phyloP scores from a whole-genome alignment of 1,140 invertebrate species.

The Formica exsecta region DNA sequence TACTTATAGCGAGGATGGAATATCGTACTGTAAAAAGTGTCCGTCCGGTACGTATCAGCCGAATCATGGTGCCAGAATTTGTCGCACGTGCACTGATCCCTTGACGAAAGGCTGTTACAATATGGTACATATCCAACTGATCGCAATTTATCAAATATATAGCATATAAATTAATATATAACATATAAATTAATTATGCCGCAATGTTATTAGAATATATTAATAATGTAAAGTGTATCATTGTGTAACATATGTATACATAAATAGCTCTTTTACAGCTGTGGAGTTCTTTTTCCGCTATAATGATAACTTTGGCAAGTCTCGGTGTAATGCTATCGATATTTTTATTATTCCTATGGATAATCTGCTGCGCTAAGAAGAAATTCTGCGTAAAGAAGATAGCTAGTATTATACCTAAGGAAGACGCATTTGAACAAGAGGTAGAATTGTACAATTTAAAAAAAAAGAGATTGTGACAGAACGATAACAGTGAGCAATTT shows the following conservation, averaged over 20 bases:
- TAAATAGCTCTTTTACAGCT: slow-evolving; percentile 12
- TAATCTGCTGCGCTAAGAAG: slow-evolving; percentile 36
- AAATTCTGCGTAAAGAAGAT: slow-evolving; percentile 30
- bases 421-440: slow-evolving; percentile 16
- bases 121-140: slow-evolving; percentile 72
- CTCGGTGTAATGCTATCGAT: slow-evolving; percentile 22
- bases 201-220: background rate
- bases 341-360: slow-evolving; percentile 7
- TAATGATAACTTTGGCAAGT: slow-evolving; percentile 49
- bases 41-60: slow-evolving; percentile 81
- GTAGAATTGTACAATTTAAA: background rate
- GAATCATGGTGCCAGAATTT: slow-evolving; percentile 80
- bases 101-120: slow-evolving; percentile 81
- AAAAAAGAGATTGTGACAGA: background rate
- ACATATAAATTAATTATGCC: background rate
- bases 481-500: background rate
- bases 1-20: slow-evolving; percentile 82
- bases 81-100: slow-evolving; percentile 82
- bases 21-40: slow-evolving; percentile 80
- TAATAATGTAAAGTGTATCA: background rate
- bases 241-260: background rate
- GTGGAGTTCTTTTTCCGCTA: slow-evolving; percentile 51
- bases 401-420: background rate
- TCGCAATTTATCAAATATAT: background rate
- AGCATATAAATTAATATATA: background rate